These are phyloP conservation scores for Brachypodius melanocephalos DNA, from an alignment of 2,113 vertebrate genomes.

Conservation along the genomic window DNA sequence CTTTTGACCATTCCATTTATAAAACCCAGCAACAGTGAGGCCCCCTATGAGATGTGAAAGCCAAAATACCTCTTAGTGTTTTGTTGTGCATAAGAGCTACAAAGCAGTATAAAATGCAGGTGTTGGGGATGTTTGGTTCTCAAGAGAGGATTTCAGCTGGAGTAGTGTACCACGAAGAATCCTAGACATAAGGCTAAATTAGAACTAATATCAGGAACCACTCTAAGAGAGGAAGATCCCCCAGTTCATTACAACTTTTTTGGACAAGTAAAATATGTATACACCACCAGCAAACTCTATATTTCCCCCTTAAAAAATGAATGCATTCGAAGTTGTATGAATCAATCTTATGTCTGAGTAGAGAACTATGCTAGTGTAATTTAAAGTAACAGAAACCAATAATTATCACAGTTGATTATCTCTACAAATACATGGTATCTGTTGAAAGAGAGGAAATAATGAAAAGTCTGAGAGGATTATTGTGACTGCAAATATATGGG, in stretches of 20 bases:
- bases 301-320: not conserved
- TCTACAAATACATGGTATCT: not conserved
- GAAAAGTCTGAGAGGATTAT: not conserved
- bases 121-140: not conserved
- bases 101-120: not conserved
- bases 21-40: not conserved
- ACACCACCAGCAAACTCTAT: not conserved
- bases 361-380: not conserved
- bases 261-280: not conserved
- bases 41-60: fast-evolving
- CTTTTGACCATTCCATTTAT: not conserved
- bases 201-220: not conserved
- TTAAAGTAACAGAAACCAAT: constrained; percentile 1
- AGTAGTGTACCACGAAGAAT: not conserved
- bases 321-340: not conserved
- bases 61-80: not conserved
- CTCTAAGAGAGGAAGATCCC: not conserved
- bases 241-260: not conserved
- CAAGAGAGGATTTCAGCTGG: not conserved
- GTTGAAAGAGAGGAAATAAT: not conserved
- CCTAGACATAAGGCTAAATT: not conserved
- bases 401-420: not conserved
- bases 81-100: not conserved
- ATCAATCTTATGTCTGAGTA: not conserved
- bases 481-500: not conserved